phyloP scores from a whole-genome alignment of 2,888 invertebrate genomes.

The Drosophila helvetica region DNA sequence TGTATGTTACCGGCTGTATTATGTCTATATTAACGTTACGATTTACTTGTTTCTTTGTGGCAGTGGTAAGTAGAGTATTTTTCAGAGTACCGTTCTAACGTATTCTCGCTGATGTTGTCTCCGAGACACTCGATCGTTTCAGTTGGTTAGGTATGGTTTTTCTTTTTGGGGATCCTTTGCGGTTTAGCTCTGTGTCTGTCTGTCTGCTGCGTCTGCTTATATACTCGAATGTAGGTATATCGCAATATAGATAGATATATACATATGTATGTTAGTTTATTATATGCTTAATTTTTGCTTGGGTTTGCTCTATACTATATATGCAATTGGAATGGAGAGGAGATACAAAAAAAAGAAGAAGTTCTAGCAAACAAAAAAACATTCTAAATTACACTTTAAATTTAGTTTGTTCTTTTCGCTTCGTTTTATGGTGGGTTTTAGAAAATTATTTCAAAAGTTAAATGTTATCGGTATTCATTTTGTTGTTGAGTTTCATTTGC shows the following conservation, averaged over 20 bases:
- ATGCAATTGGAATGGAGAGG: slow-evolving; percentile 31
- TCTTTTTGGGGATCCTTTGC: slow-evolving; percentile 21
- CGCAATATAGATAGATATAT: slow-evolving; percentile 21
- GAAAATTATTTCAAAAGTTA: slow-evolving; percentile 65
- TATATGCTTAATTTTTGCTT: slow-evolving; percentile 42
- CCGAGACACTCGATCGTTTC: slow-evolving; percentile 26
- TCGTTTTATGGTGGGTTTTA: slow-evolving; percentile 63
- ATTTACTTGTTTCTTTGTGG: slow-evolving; percentile 68
- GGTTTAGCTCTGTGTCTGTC: slow-evolving; percentile 12
- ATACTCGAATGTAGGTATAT: slow-evolving; percentile 15
- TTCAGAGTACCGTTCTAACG: slow-evolving; percentile 44
- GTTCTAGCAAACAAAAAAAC: slow-evolving; percentile 20
- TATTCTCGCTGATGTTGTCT: slow-evolving; percentile 39
- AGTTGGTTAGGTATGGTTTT: slow-evolving; percentile 31
- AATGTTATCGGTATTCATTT: slow-evolving; percentile 44
- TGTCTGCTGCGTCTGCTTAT: slow-evolving; percentile 44
- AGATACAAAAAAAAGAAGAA: slow-evolving; percentile 11
- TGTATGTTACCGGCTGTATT: slow-evolving; percentile 41
- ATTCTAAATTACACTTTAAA: slow-evolving; percentile 20
- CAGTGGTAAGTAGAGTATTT: slow-evolving; percentile 82
- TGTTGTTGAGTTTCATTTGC: slow-evolving; percentile 16
- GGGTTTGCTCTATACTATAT: slow-evolving; percentile 23
- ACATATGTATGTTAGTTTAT: slow-evolving; percentile 27
- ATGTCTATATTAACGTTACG: slow-evolving; percentile 60
- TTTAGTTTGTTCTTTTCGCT: slow-evolving; percentile 24